Percentiles rank a stretch among this genome's conserved stretches.
phyloP scores from a whole-genome alignment of 1,140 invertebrate genomes.

The Phthorimaea operculella region DNA sequence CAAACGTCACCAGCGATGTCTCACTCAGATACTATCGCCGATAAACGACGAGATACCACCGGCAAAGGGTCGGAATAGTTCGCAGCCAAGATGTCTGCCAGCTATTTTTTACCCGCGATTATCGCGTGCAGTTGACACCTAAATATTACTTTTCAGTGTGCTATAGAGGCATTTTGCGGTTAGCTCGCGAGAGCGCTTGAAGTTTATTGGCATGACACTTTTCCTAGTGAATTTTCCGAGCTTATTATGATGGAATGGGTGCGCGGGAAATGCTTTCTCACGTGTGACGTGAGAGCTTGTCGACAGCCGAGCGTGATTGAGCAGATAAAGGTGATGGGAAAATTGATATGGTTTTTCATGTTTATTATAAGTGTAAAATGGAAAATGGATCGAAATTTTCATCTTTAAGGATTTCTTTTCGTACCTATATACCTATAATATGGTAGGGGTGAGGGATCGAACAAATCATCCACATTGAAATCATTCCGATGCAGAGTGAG shows the following conservation, averaged over 20 bases:
- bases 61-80: conserved; percentile 62
- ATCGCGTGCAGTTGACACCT: conserved; percentile 65
- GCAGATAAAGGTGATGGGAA: background rate
- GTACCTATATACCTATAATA: too few species aligned
- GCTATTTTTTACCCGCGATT: conserved; percentile 65
- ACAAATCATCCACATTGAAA: too few species aligned
- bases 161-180: conserved; percentile 53
- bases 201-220: conserved; percentile 52
- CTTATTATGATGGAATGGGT: conserved; percentile 5
- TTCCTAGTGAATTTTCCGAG: conserved; percentile 16
- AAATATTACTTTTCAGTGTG: conserved; percentile 62
- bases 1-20: conserved; percentile 66
- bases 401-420: too few species aligned
- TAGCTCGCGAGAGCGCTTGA: conserved; percentile 40
- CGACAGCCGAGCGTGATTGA: background rate
- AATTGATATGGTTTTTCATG: background rate
- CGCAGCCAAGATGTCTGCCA: conserved; percentile 35
- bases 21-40: conserved; percentile 66
- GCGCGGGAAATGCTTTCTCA: background rate
- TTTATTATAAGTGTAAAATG: too few species aligned
- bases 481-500: too few species aligned
- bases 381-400: too few species aligned
- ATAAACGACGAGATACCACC: conserved; percentile 59
- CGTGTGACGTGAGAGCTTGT: background rate
- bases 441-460: too few species aligned